Conservation (phyloP, 2,113 vertebrate species). For the Labeo catla region DNA sequence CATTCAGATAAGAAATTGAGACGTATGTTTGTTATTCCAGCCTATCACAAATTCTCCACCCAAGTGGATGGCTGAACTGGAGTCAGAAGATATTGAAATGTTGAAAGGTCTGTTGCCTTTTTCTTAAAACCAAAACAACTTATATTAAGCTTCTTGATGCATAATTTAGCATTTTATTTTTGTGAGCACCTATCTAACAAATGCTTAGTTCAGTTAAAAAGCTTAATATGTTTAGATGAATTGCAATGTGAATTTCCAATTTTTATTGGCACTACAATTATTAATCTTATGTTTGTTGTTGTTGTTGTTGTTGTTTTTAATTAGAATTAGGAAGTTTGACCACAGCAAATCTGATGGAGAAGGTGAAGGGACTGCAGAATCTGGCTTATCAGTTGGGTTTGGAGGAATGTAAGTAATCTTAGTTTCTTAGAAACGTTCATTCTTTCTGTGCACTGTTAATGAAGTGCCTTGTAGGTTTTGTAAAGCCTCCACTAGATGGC, state of each 20-base stretch:
- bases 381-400: slow-evolving; percentile 95
- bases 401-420: slow-evolving; percentile 93
- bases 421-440: background rate
- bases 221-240: background rate
- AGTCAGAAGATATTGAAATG: slow-evolving; percentile 98
- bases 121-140: background rate
- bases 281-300: background rate
- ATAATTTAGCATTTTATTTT: background rate
- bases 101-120: slow-evolving; percentile 83
- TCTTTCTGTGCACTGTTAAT: background rate
- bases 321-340: slow-evolving; percentile 95
- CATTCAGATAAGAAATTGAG: background rate
- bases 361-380: slow-evolving; percentile 97
- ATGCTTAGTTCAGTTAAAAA: background rate
- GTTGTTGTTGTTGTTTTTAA: background rate
- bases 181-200: background rate
- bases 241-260: background rate
- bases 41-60: slow-evolving; percentile 94
- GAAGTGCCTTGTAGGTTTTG: background rate
- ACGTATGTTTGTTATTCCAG: slow-evolving; percentile 68
- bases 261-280: background rate
- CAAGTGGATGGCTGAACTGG: slow-evolving; percentile 99
- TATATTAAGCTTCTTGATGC: background rate
- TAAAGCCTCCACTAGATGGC: slow-evolving; percentile 72
- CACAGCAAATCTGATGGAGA: slow-evolving; percentile 98